Base-by-base conservation (phyloP, 1,140 invertebrate species). In the Trinorchestia longiramus region DNA sequence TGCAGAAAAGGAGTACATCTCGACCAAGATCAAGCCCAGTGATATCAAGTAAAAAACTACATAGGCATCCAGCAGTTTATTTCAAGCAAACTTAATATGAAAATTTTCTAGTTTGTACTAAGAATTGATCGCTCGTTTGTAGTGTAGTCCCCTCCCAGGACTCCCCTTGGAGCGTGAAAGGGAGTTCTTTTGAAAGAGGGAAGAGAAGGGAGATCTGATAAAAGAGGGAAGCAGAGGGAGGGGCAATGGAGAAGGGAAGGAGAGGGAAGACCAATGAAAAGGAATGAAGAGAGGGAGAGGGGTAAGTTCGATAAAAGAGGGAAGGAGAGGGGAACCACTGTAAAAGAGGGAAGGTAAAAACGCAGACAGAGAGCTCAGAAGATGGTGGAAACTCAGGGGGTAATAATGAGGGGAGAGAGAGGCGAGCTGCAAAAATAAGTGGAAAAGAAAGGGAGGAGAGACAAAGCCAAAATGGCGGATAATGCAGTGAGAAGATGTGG, bases 391-490 rank as follows among this genome's bases (percentile, higher is more conserved):
- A 43, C 43, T 40, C 40, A 43, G 92, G 41, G 41, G 47, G 36
- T 40, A 45, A 45, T 94, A 94, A 94, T 94, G 44, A 94, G 92
- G 92, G 92, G 43, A 43, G 43, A 94, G 92, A n/a, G 92, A 94
- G 0, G 36, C 43, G 36, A 0, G 92, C 88, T 11, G 17, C 47
- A 94, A 94, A 94, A 90, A 41, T 90, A 28, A 47, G 43, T 77
- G 47, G 15, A 77, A 77, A 77, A 77, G 62, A 77, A 77, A 77
- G 44, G 43, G 43, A 94, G 44, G 43, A 94, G 92, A 45, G 36
- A 94, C 43, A 94, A 43, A 91, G 92, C 43, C 92, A 94, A 94
- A 94, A 94, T 94, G 92, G 92, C 44, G 43, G 92, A 94, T 94
- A 94, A 94, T 94, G 92, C 11, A 94, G 43, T n/a, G 43, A 45